Conservation (phyloP, 1,140 invertebrate genomes). For the Berghia stephanieae region DNA sequence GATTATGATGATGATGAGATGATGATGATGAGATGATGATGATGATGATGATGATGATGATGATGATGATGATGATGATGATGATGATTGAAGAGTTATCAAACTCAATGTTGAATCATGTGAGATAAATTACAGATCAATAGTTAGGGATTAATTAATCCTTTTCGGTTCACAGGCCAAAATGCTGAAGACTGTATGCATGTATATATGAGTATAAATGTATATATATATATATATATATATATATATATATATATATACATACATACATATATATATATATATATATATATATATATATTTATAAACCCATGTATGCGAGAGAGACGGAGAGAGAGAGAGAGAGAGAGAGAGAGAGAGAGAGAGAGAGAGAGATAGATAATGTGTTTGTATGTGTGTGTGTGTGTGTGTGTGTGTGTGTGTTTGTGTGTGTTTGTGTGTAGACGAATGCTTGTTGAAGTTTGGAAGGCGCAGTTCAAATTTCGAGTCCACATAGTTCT, state of each 20-base stretch:
- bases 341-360: not conserved
- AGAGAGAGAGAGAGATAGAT: no score
- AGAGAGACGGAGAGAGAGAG: constrained; percentile 5
- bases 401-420: no score
- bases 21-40: no score
- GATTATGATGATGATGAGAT: no score
- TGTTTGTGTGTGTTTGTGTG: no score
- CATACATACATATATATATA: not conserved
- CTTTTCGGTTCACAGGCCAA: not conserved
- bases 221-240: not conserved
- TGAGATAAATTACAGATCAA: not conserved
- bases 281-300: not conserved
- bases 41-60: constrained; percentile 11
- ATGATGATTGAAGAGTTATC: not conserved
- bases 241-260: not conserved
- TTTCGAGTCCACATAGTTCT: no score
- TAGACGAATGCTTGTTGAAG: no score
- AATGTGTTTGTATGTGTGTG: no score
- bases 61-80: constrained; percentile 8
- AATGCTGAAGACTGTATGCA: not conserved
- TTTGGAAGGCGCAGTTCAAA: no score
- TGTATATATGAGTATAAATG: not conserved
- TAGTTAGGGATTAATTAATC: not conserved
- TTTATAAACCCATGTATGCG: not conserved
- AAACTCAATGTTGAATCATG: not conserved